A percentile compares a stretch with the other conserved stretches of the same genome.
Conservation (phyloP, 2,113 vertebrate species). For the Tichodroma muraria region DNA sequence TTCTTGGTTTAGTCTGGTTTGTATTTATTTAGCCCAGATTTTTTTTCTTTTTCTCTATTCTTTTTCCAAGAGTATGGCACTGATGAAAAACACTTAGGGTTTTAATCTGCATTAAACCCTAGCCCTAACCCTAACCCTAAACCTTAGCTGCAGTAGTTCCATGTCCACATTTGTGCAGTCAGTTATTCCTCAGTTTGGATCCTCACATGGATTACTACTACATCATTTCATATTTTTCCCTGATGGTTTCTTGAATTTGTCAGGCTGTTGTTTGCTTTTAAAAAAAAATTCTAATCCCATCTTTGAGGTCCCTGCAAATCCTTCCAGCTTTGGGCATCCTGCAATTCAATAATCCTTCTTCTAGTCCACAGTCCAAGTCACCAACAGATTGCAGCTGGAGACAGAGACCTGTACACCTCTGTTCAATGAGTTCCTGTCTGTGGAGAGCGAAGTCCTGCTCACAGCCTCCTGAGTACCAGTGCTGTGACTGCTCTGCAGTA, state of each 20-base stretch:
- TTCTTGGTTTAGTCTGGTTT: not conserved
- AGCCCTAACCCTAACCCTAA: not conserved
- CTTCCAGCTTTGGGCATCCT: not conserved
- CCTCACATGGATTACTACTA: not conserved
- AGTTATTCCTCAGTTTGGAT: not conserved
- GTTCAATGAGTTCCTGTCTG: not conserved
- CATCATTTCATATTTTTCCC: not conserved
- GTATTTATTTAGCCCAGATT: not conserved
- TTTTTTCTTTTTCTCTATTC: not conserved
- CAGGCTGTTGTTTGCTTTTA: not conserved
- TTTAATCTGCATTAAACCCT: not conserved
- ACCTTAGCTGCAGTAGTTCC: not conserved
- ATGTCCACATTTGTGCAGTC: conserved; percentile 11
- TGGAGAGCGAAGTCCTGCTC: not conserved
- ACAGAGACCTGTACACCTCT: not conserved
- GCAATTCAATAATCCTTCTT: not conserved
- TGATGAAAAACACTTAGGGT: not conserved
- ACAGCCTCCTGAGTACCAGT: not conserved
- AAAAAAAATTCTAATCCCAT: not conserved
- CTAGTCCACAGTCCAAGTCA: not conserved
- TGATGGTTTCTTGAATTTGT: not conserved
- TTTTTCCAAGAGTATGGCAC: not conserved
- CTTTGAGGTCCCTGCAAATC: not conserved
- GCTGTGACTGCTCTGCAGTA: not conserved
- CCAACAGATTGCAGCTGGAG: not conserved